phyloP scores from a whole-genome alignment of 2,797 vertebrate genomes.

The Gastrophryne carolinensis region DNA sequence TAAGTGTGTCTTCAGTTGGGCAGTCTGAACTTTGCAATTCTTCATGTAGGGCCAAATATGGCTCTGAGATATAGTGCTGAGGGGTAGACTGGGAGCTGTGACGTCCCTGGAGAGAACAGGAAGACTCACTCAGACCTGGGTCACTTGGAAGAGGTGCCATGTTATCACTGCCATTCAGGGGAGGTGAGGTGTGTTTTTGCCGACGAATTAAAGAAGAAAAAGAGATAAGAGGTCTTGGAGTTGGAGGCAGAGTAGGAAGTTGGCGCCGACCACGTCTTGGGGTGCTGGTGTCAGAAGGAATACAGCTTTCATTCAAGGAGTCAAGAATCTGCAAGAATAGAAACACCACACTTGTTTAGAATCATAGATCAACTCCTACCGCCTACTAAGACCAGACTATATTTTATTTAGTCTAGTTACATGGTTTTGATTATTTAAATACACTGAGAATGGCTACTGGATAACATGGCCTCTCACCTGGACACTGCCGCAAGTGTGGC shows the following conservation, averaged over 20 bases:
- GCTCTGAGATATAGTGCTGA: conserved; percentile 94
- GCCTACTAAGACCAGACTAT: too few relatives aligned
- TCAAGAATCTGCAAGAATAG: conserved; percentile 71
- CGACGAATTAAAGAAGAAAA: conserved; percentile 87
- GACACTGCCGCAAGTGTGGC: conserved; percentile 29
- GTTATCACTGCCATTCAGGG: conserved; percentile 68
- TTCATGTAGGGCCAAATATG: conserved; percentile 87
- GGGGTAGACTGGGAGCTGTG: conserved; percentile 80
- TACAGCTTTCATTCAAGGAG: conserved; percentile 80
- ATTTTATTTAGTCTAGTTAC: too few relatives aligned
- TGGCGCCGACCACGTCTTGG: conserved; percentile 86
- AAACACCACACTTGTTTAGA: neutral
- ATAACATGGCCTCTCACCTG: conserved; percentile 7
- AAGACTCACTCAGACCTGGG: conserved; percentile 67
- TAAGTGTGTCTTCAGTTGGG: conserved; percentile 86
- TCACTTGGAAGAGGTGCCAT: conserved; percentile 68
- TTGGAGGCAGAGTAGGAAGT: conserved; percentile 90
- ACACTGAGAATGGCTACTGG: too few relatives aligned
- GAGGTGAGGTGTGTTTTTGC: conserved; percentile 67
- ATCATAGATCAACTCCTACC: too few relatives aligned
- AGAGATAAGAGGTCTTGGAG: conserved; percentile 90
- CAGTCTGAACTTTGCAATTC: conserved; percentile 78
- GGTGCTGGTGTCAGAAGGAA: conserved; percentile 83
- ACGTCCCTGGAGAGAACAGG: conserved; percentile 64
- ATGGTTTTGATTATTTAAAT: too few relatives aligned